These are phyloP conservation scores for Rhagonycha lutea DNA, from an alignment of 2,888 invertebrate genomes.

Conservation along the genomic window DNA sequence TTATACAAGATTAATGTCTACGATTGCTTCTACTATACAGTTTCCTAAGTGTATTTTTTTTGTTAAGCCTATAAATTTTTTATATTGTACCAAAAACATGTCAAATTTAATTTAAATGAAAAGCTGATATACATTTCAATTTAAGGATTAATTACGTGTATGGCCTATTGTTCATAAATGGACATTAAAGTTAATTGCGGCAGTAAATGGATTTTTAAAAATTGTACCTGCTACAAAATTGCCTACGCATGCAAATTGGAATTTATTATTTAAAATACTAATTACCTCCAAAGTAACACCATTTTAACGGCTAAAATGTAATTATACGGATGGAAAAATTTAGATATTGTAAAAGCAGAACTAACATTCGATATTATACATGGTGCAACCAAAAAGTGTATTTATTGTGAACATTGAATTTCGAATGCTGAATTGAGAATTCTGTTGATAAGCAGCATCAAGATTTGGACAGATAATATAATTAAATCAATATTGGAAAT, in stretches of 20 bases:
- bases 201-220: background rate
- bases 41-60: background rate
- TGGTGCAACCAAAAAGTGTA: background rate
- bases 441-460: too few species aligned
- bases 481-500: too few species aligned
- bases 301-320: background rate
- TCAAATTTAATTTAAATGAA: background rate
- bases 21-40: background rate
- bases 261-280: background rate
- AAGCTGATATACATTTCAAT: background rate
- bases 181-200: background rate
- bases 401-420: background rate
- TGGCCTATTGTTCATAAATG: background rate
- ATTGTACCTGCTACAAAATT: background rate
- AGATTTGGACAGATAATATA: too few species aligned
- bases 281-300: background rate
- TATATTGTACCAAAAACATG: background rate
- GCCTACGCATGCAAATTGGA: background rate
- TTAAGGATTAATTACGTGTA: background rate
- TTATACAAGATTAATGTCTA: background rate
- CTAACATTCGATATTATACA: background rate
- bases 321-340: background rate
- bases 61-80: background rate
- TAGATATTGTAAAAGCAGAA: background rate
- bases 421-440: too few species aligned